Conservation (phyloP, 2,888 invertebrate genomes). For the Cosmorhoe ocellata region DNA sequence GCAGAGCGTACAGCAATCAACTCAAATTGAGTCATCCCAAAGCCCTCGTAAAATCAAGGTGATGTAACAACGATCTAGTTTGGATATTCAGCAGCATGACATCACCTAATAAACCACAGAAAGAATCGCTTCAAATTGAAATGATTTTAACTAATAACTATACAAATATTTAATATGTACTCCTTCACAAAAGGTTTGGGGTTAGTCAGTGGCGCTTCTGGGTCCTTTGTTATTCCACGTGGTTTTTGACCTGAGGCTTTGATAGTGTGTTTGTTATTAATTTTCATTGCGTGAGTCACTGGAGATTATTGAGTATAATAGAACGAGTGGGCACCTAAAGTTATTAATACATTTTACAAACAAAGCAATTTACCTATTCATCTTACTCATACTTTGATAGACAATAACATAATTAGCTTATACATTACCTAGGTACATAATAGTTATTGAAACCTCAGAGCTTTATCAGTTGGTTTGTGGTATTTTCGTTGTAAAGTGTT, state of each 20-base stretch:
- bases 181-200: conserved; percentile 3
- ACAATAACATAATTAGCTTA: no score
- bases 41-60: conserved; percentile 17
- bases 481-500: no score
- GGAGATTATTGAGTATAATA: not conserved
- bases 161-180: not conserved
- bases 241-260: conserved; percentile 1
- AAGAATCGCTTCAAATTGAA: not conserved
- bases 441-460: no score
- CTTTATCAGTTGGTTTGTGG: no score
- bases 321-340: no score
- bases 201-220: conserved; percentile 26
- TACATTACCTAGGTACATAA: no score
- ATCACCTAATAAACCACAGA: conserved; percentile 24
- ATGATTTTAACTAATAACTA: no score
- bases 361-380: no score
- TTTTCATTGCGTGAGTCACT: conserved; percentile 13
- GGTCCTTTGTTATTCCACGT: not conserved
- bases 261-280: conserved; percentile 6
- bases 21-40: not conserved
- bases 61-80: conserved; percentile 22
- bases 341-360: no score
- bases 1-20: not conserved
- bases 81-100: conserved; percentile 25
- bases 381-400: no score